Percentiles rank a stretch among this genome's conserved stretches.
Evolutionary conservation across 2,888 invertebrate genomes (phyloP).

Genomic region (Falcaria lacertinaria): DNA sequence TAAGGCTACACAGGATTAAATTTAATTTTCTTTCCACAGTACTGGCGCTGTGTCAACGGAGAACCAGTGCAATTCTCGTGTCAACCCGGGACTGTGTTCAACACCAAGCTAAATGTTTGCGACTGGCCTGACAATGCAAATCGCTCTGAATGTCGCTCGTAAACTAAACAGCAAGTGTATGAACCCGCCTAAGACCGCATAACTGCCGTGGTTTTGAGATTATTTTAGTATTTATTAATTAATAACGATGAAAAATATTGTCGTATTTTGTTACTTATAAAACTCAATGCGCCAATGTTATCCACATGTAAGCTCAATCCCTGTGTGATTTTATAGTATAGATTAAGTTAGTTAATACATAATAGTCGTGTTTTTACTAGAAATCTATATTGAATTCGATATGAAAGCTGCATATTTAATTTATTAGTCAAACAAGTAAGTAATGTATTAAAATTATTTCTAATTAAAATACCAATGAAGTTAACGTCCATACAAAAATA

Average conservation of each 20-base stretch:
- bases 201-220: constrained; percentile 1
- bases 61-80: constrained; percentile 86
- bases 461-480: no score
- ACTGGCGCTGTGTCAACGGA: constrained; percentile 91
- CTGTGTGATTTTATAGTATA: constrained; percentile 20
- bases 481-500: background rate
- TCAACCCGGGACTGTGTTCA: constrained; percentile 86
- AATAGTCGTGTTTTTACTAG: background rate
- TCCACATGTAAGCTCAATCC: constrained; percentile 9
- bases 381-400: no score
- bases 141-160: constrained; percentile 77
- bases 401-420: no score
- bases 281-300: constrained; percentile 49
- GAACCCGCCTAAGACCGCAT: constrained; percentile 3
- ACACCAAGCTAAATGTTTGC: constrained; percentile 84
- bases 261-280: constrained; percentile 35
- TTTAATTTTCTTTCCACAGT: constrained; percentile 81
- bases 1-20: no score
- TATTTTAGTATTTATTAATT: background rate
- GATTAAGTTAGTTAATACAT: background rate
- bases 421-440: no score
- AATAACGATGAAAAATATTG: constrained; percentile 31
- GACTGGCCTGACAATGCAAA: constrained; percentile 89
- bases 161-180: constrained; percentile 16
- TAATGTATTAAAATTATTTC: background rate